phyloP scores from a whole-genome alignment of 2,113 vertebrate genomes.

The Malurus melanocephalus region DNA sequence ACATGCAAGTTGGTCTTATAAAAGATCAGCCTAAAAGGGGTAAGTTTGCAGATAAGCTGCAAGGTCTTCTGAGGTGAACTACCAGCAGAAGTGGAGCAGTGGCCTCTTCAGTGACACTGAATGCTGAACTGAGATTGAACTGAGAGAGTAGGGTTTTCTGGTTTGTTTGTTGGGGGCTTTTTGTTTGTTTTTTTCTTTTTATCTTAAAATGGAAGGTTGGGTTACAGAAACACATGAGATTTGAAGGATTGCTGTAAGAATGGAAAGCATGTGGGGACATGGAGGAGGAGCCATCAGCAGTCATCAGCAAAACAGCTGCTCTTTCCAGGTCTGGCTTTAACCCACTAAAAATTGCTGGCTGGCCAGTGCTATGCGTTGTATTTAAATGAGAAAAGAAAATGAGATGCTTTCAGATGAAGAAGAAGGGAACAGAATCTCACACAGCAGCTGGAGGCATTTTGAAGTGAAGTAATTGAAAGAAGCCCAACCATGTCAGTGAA shows the following conservation, averaged over 20 bases:
- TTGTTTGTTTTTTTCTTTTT: neutral
- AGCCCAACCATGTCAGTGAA: neutral
- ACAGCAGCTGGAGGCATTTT: neutral
- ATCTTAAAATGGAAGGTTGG: neutral
- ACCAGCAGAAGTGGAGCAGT: neutral
- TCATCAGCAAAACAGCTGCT: neutral
- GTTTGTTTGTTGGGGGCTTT: neutral
- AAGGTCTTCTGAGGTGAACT: conserved; percentile 1
- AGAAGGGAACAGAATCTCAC: neutral
- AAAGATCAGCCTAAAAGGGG: neutral
- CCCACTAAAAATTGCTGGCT: neutral
- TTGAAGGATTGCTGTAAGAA: neutral
- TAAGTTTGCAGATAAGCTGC: neutral
- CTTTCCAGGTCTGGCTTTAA: neutral
- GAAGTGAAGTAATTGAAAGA: neutral
- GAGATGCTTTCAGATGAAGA: neutral
- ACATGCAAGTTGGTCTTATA: neutral
- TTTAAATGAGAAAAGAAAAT: neutral
- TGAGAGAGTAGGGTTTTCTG: neutral
- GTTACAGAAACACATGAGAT: neutral
- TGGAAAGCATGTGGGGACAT: neutral
- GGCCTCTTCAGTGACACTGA: neutral
- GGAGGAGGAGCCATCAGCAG: neutral
- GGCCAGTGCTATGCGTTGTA: neutral
- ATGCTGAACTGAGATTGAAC: conserved; percentile 21